phyloP scores from a whole-genome alignment of 2,113 vertebrate genomes.

The Sapayoa aenigma region DNA sequence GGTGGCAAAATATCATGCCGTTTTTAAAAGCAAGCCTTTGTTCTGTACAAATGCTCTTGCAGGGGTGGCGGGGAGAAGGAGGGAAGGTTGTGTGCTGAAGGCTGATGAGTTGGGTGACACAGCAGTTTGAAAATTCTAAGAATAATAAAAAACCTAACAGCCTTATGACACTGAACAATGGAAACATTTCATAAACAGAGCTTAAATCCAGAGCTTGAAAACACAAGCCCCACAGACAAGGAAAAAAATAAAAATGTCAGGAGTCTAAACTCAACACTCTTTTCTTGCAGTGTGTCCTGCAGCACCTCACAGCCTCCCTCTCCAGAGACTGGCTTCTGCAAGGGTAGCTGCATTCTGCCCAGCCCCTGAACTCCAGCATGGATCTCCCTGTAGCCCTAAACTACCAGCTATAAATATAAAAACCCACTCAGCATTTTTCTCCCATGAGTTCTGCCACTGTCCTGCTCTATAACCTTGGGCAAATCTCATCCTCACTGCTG shows the following conservation, averaged over 20 bases:
- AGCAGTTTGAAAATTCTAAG: slow-evolving; percentile 13
- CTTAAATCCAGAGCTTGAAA: neutral
- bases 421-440: slow-evolving; percentile 7
- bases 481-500: neutral
- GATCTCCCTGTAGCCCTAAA: slow-evolving; percentile 5
- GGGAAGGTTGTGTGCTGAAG: slow-evolving; percentile 36
- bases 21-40: slow-evolving; percentile 77
- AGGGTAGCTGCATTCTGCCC: neutral
- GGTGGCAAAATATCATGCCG: slow-evolving; percentile 73
- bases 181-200: neutral
- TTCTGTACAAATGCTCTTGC: slow-evolving; percentile 74
- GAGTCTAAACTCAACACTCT: neutral
- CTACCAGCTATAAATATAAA: slow-evolving; percentile 38
- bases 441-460: neutral
- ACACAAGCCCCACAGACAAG: neutral
- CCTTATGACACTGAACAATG: neutral
- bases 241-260: neutral
- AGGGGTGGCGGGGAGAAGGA: slow-evolving; percentile 37
- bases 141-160: neutral
- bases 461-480: slow-evolving; percentile 15
- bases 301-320: neutral
- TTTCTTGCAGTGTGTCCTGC: neutral
- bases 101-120: slow-evolving; percentile 54
- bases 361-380: neutral
- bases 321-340: neutral